Evolutionary conservation across 1,140 invertebrate genomes (phyloP).

Genomic region (Trachymyrmex septentrionalis): DNA sequence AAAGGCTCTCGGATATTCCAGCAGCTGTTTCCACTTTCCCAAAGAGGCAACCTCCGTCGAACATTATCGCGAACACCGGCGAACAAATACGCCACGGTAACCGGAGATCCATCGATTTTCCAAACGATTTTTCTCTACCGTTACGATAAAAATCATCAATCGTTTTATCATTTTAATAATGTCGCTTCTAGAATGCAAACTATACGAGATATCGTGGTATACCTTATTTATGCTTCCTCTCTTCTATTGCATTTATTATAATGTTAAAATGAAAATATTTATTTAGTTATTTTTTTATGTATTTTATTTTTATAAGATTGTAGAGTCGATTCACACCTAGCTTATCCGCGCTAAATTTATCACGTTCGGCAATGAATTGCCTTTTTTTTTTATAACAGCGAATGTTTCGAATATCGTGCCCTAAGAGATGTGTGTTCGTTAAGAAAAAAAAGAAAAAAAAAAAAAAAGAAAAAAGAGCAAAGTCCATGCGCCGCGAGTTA

Average conservation of each 20-base stretch:
- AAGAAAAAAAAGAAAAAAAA: background rate
- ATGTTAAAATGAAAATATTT: background rate
- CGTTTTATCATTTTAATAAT: no score
- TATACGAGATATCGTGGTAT: no score
- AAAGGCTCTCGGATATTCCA: constrained; percentile 50
- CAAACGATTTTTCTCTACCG: constrained; percentile 1
- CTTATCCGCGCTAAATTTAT: background rate
- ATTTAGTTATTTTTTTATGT: background rate
- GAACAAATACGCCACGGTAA: background rate
- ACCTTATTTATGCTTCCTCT: no score
- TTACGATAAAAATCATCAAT: background rate
- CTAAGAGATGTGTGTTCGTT: background rate
- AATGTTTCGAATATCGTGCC: background rate
- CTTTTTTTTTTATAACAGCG: constrained; percentile 8
- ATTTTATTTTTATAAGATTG: background rate
- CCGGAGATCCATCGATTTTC: background rate
- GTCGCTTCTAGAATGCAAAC: no score
- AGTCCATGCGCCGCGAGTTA: constrained; percentile 12
- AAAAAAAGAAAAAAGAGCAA: background rate
- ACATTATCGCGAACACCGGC: constrained; percentile 37
- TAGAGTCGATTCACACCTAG: background rate
- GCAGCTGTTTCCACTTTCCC: constrained; percentile 30
- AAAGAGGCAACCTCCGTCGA: background rate
- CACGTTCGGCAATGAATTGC: constrained; percentile 17
- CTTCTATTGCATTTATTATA: background rate